Evolutionary conservation across 2,113 vertebrate genomes (phyloP).

Genomic region (Phocoena phocoena): DNA sequence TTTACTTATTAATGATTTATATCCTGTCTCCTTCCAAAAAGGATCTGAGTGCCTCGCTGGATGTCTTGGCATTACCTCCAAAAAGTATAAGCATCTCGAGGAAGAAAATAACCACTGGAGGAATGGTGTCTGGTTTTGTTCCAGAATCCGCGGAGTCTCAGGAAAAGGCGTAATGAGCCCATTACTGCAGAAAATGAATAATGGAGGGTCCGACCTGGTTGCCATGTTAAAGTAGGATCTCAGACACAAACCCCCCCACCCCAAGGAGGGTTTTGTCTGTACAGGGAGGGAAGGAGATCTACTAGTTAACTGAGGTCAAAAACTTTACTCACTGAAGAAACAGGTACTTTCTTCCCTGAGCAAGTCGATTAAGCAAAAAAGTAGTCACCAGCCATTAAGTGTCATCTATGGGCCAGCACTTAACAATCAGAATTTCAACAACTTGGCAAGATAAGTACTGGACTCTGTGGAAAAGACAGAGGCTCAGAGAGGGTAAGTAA

Average conservation of each 20-base stretch:
- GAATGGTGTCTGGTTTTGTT: conserved; percentile 29
- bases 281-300: neutral
- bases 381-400: neutral
- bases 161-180: conserved; percentile 30
- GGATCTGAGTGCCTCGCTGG: conserved; percentile 40
- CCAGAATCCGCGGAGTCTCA: neutral
- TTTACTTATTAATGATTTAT: conserved; percentile 77
- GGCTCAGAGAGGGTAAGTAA: neutral
- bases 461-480: rapidly evolving
- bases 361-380: neutral
- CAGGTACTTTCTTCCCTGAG: neutral
- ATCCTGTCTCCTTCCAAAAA: conserved; percentile 66
- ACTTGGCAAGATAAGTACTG: rapidly evolving
- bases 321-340: neutral
- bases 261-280: neutral
- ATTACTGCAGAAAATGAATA: conserved; percentile 61
- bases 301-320: conserved; percentile 3
- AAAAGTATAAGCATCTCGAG: neutral
- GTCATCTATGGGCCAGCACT: neutral
- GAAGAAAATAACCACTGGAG: neutral
- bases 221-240: neutral
- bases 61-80: conserved; percentile 53
- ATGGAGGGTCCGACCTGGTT: neutral
- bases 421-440: neutral
- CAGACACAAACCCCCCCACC: neutral